phyloP scores from a whole-genome alignment of 2,113 vertebrate species.

The Paradoxurus hermaphroditus region DNA sequence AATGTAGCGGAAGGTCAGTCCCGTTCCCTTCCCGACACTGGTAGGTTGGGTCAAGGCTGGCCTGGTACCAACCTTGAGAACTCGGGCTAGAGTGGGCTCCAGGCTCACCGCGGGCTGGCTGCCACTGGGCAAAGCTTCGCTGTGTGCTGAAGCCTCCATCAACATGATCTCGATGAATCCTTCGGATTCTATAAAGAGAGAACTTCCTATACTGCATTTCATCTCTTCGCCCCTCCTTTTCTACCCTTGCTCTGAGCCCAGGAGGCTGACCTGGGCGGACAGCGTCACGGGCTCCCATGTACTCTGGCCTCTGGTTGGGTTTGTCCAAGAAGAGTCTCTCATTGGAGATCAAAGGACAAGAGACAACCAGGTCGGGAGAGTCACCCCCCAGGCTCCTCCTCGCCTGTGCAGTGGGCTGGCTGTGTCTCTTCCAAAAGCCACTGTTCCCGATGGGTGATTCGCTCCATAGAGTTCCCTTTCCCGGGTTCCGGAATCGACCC shows the following conservation, averaged over 20 bases:
- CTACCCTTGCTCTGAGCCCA: background rate
- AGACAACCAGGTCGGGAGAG: background rate
- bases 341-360: background rate
- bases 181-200: background rate
- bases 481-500: background rate
- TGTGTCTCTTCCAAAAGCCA: background rate
- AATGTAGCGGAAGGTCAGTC: conserved; percentile 44
- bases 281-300: background rate
- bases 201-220: background rate
- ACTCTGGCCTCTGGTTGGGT: background rate
- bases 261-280: background rate
- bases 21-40: conserved; percentile 27
- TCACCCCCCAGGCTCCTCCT: background rate
- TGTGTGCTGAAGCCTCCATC: background rate
- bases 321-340: background rate
- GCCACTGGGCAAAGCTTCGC: background rate
- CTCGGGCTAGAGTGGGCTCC: background rate
- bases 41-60: conserved; percentile 28
- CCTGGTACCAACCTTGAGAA: background rate
- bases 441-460: background rate
- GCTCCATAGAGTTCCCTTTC: background rate
- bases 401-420: background rate
- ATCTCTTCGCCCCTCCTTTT: background rate
- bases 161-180: background rate
- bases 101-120: background rate